These are phyloP conservation scores for Strix occidentalis DNA, from an alignment of 2,797 vertebrate species.

Conservation along the genomic window DNA sequence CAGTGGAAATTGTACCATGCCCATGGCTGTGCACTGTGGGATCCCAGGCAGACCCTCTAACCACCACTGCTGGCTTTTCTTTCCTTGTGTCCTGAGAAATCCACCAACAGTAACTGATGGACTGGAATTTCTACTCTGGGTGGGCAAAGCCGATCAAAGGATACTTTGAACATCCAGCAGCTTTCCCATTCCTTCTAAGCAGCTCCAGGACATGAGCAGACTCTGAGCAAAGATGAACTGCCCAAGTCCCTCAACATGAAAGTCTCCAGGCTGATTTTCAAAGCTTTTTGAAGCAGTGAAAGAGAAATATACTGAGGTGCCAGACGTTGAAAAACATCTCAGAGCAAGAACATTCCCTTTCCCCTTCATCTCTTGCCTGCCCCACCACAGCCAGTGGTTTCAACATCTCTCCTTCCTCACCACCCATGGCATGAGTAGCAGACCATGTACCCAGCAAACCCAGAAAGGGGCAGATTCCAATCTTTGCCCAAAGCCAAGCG, in stretches of 20 bases:
- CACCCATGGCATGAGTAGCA: neutral
- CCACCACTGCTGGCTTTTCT: neutral
- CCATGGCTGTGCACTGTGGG: accelerated
- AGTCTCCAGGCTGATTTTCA: neutral
- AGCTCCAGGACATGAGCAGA: neutral
- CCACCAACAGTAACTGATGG: neutral
- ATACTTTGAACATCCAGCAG: neutral
- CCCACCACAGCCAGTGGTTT: neutral
- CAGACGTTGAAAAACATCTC: neutral
- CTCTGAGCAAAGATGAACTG: neutral
- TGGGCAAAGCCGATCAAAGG: neutral
- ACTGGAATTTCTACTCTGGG: neutral
- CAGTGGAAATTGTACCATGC: neutral
- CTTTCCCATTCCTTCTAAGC: neutral
- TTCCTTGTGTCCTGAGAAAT: neutral
- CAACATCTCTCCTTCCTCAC: neutral
- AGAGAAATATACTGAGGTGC: neutral
- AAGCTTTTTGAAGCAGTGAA: neutral
- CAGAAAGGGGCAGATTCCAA: neutral
- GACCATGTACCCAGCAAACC: neutral
- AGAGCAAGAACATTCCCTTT: neutral
- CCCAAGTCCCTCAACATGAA: neutral
- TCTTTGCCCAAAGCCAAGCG: neutral
- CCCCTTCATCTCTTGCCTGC: neutral
- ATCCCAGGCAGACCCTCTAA: neutral